Evolutionary conservation across 2,888 invertebrate species (phyloP).

Genomic region (Creontiades dilutus): DNA sequence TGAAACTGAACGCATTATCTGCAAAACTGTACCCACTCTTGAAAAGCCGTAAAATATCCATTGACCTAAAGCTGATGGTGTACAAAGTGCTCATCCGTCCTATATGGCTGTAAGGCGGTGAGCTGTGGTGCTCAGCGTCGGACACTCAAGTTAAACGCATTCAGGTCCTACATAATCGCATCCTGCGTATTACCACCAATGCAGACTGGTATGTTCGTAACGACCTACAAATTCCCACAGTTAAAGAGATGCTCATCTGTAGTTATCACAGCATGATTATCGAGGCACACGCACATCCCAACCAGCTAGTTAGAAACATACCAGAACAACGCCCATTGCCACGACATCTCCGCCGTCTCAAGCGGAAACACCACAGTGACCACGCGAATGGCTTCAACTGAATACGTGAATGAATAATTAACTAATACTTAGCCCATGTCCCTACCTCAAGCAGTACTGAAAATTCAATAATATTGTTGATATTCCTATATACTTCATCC

Average conservation of each 20-base stretch:
- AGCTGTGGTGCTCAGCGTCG: not conserved
- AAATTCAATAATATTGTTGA: too few relatives aligned
- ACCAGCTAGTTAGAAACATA: not conserved
- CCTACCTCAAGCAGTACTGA: too few relatives aligned
- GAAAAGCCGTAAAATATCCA: too few relatives aligned
- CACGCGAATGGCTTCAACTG: not conserved
- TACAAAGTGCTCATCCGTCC: too few relatives aligned
- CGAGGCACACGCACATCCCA: not conserved
- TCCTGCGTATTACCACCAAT: not conserved
- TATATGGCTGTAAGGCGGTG: too few relatives aligned
- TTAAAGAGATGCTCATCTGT: not conserved
- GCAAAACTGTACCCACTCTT: too few relatives aligned
- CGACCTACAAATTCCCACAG: not conserved
- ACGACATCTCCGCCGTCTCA: not conserved
- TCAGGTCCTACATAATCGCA: not conserved
- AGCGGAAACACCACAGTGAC: not conserved
- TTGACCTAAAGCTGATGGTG: too few relatives aligned
- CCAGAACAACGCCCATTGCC: not conserved
- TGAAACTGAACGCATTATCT: too few relatives aligned
- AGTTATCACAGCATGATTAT: not conserved
- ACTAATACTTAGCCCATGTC: too few relatives aligned
- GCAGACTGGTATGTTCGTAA: not conserved
- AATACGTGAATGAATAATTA: too few relatives aligned
- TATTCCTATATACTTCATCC: too few relatives aligned
- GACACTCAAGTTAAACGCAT: not conserved